phyloP scores from a whole-genome alignment of 2,797 vertebrate genomes.

The Neosilurus hyrtlii region DNA sequence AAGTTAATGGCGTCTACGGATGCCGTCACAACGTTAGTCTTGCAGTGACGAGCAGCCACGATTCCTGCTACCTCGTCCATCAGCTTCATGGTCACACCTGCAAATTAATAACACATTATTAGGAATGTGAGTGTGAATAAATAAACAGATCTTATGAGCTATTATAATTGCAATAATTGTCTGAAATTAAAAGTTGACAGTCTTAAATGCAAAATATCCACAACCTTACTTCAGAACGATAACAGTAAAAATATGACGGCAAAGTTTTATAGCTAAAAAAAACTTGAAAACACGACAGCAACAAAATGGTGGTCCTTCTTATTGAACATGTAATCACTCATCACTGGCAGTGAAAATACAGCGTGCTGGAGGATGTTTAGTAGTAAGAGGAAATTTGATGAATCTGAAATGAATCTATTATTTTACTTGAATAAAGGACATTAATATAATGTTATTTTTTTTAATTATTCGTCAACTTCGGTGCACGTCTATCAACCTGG shows the following conservation, averaged over 20 bases:
- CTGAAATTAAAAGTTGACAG: background rate
- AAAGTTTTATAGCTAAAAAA: background rate
- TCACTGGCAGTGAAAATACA: background rate
- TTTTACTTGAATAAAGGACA: no score
- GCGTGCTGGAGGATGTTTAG: no score
- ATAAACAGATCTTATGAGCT: background rate
- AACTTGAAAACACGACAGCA: background rate
- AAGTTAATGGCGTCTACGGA: slow-evolving; percentile 96
- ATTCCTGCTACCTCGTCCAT: slow-evolving; percentile 97
- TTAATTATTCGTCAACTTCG: no score
- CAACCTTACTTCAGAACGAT: background rate
- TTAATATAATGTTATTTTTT: no score
- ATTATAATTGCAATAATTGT: background rate
- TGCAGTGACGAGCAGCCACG: slow-evolving; percentile 88
- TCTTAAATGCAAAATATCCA: background rate
- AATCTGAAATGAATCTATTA: no score
- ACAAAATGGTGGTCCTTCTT: background rate
- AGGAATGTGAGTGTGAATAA: background rate
- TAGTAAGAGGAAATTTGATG: no score
- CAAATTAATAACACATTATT: slow-evolving; percentile 10
- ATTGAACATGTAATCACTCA: no score
- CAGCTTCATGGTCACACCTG: slow-evolving; percentile 97
- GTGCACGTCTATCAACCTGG: no score
- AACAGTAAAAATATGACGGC: background rate
- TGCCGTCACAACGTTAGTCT: slow-evolving; percentile 92